Percentiles rank a stretch among this genome's conserved stretches.
These are phyloP conservation scores for Sapajus apella DNA, from an alignment of 2,113 vertebrate genomes.

Conservation along the genomic window DNA sequence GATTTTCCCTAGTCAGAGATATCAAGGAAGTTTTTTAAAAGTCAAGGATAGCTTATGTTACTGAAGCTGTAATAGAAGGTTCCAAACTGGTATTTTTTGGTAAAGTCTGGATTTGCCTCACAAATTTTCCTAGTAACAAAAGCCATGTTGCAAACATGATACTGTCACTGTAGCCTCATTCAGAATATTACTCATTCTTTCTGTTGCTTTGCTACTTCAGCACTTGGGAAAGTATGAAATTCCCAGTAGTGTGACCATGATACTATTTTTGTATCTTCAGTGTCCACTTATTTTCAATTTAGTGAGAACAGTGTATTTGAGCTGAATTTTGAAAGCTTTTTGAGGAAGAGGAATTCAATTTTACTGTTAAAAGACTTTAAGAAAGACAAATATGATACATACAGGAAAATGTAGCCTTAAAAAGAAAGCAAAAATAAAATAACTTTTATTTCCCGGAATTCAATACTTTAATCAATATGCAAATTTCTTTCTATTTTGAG, in stretches of 20 bases:
- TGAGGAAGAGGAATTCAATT: not conserved
- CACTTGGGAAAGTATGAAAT: slow-evolving; percentile 71
- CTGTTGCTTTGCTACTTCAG: slow-evolving; percentile 64
- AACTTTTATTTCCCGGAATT: not conserved
- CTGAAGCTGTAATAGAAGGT: slow-evolving; percentile 66
- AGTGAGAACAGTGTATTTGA: slow-evolving; percentile 44
- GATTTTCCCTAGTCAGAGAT: slow-evolving; percentile 49
- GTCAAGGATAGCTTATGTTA: slow-evolving; percentile 73
- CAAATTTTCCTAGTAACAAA: slow-evolving; percentile 74
- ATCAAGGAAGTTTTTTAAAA: slow-evolving; percentile 72
- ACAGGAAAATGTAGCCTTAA: not conserved
- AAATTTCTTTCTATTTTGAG: slow-evolving; percentile 26
- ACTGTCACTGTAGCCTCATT: slow-evolving; percentile 69
- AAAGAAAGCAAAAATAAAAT: not conserved
- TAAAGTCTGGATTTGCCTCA: slow-evolving; percentile 71
- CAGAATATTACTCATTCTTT: slow-evolving; percentile 72
- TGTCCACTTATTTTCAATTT: slow-evolving; percentile 57
- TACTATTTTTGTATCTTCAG: slow-evolving; percentile 69
- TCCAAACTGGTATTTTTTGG: slow-evolving; percentile 72
- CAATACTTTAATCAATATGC: not conserved
- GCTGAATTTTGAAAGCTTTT: slow-evolving; percentile 21
- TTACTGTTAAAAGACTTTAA: slow-evolving; percentile 12
- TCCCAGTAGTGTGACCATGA: slow-evolving; percentile 72
- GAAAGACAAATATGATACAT: not conserved
- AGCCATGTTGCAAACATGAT: slow-evolving; percentile 68